phyloP scores from a whole-genome alignment of 2,113 vertebrate species.

The Circaetus gallicus region DNA sequence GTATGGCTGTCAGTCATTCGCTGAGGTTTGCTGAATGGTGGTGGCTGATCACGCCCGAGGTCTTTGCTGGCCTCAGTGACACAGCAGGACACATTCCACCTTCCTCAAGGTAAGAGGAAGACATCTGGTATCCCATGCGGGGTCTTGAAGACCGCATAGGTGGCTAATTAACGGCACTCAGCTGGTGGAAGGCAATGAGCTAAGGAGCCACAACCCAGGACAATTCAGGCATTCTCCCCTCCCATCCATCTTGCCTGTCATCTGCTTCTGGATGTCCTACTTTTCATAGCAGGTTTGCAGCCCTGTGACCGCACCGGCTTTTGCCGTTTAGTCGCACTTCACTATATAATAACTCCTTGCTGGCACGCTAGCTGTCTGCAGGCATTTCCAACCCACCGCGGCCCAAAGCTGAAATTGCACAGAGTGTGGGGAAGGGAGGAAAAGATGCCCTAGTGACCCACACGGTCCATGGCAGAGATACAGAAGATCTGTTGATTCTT shows the following conservation, averaged over 20 bases:
- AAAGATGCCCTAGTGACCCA: neutral
- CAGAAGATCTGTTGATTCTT: neutral
- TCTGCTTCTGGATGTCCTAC: neutral
- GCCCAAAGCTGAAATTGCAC: neutral
- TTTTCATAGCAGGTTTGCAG: neutral
- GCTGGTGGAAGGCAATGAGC: neutral
- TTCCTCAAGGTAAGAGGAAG: neutral
- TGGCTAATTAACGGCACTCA: neutral
- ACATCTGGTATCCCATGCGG: neutral
- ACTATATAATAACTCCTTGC: neutral
- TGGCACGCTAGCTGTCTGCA: neutral
- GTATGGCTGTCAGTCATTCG: too few species aligned
- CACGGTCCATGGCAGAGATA: neutral
- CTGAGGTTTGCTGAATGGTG: neutral
- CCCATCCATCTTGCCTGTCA: neutral
- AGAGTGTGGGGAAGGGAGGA: neutral
- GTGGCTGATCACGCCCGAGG: neutral
- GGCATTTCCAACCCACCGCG: neutral
- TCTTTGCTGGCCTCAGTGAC: neutral
- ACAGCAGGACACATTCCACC: neutral
- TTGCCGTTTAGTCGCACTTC: neutral
- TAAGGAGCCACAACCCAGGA: neutral
- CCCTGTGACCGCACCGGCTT: neutral
- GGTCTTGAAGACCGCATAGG: accelerated
- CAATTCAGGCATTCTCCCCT: neutral